Evolutionary conservation across 2,888 invertebrate species (phyloP).

Genomic region (Electrophaes corylata): DNA sequence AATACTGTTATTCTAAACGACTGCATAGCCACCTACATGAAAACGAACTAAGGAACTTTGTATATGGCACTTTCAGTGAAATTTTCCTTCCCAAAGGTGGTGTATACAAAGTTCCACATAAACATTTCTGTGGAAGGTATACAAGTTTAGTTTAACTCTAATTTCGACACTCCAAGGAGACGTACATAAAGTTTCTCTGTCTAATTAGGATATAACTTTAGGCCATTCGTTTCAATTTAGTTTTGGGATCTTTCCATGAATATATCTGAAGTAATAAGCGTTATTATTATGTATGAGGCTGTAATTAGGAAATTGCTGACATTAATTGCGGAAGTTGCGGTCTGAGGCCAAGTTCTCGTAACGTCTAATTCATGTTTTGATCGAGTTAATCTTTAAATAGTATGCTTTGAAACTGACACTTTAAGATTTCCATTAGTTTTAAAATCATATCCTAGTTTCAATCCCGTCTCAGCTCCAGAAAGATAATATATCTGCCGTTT

Average conservation of each 20-base stretch:
- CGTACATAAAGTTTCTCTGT: constrained; percentile 57
- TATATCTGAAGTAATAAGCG: constrained; percentile 41
- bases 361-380: no score
- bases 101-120: constrained; percentile 71
- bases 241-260: constrained; percentile 42
- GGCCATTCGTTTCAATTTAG: constrained; percentile 73
- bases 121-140: constrained; percentile 67
- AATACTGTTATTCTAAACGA: constrained; percentile 2
- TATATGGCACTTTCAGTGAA: constrained; percentile 58
- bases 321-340: constrained; percentile 30
- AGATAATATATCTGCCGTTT: no score
- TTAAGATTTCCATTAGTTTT: no score
- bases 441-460: no score
- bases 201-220: constrained; percentile 75
- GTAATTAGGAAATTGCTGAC: constrained; percentile 28
- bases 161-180: constrained; percentile 74
- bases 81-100: constrained; percentile 64
- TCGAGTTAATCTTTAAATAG: no score
- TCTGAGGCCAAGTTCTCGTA: no score
- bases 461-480: no score
- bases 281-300: constrained; percentile 39
- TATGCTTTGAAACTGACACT: no score
- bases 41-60: constrained; percentile 52
- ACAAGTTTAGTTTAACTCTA: constrained; percentile 70
- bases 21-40: constrained; percentile 39